phyloP scores from a whole-genome alignment of 2,888 invertebrate genomes.

The Thymelicus lineola region DNA sequence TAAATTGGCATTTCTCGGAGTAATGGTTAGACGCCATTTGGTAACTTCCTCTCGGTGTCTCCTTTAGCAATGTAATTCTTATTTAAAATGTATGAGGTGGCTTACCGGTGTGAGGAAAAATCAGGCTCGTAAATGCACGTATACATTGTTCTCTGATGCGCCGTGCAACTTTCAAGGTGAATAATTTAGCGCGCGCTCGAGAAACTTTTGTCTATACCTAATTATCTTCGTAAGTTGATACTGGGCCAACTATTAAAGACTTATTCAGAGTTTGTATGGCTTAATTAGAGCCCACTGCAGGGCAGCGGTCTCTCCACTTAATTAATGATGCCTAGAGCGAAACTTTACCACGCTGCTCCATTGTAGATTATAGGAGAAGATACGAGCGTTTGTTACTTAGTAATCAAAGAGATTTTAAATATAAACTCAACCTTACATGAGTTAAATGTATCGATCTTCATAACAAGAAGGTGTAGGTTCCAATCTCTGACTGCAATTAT shows the following conservation, averaged over 20 bases:
- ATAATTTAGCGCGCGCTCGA: conserved; percentile 9
- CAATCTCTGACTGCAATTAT: no score
- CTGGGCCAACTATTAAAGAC: conserved; percentile 9
- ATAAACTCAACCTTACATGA: no score
- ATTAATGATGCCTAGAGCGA: background rate
- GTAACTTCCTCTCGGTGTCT: conserved; percentile 70
- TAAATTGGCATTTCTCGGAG: conserved; percentile 84
- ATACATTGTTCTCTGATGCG: conserved; percentile 17
- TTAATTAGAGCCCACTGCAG: background rate
- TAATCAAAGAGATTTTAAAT: no score
- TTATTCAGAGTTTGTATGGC: background rate
- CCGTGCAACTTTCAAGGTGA: conserved; percentile 18
- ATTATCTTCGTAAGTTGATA: conserved; percentile 9
- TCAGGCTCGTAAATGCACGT: conserved; percentile 15
- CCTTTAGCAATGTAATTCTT: conserved; percentile 71
- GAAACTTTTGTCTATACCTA: conserved; percentile 11
- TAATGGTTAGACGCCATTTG: conserved; percentile 77
- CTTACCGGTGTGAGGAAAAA: conserved; percentile 27
- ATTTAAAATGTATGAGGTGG: conserved; percentile 77
- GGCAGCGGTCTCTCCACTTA: background rate
- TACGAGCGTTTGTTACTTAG: no score
- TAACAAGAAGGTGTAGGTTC: no score
- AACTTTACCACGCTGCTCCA: no score
- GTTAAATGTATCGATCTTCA: no score
- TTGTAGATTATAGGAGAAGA: no score